Evolutionary conservation across 2,113 vertebrate genomes (phyloP).

Genomic region (Vicugna pacos): DNA sequence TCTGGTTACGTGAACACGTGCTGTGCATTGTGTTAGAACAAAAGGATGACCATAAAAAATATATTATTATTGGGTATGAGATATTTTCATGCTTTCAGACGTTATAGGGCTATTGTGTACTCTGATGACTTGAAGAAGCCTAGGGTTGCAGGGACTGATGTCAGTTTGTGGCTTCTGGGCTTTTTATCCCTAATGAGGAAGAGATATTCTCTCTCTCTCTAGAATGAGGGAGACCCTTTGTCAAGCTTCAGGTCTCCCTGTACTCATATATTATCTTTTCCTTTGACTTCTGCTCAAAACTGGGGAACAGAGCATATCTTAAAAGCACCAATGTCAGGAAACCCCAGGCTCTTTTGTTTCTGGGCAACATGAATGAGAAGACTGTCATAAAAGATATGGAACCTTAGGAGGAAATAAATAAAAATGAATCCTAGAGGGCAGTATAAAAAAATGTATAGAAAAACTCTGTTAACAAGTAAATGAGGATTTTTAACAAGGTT

Average conservation of each 20-base stretch:
- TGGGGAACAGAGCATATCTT: constrained; percentile 59
- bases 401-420: constrained; percentile 74
- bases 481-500: constrained; percentile 75
- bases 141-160: background rate
- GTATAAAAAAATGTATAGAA: constrained; percentile 60
- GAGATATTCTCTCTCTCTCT: background rate
- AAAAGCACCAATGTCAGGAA: constrained; percentile 67
- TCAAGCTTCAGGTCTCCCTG: constrained; percentile 64
- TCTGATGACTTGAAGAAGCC: constrained; percentile 31
- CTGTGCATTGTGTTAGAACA: constrained; percentile 17
- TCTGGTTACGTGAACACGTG: background rate
- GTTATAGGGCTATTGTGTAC: background rate
- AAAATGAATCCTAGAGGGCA: constrained; percentile 80
- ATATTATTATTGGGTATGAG: background rate
- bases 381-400: constrained; percentile 69
- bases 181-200: constrained; percentile 70
- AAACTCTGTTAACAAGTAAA: constrained; percentile 71
- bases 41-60: constrained; percentile 28
- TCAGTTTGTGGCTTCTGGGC: constrained; percentile 57
- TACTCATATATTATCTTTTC: constrained; percentile 71
- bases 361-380: constrained; percentile 74
- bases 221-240: constrained; percentile 41
- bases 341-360: constrained; percentile 71
- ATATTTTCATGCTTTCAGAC: constrained; percentile 36
- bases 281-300: constrained; percentile 74